A percentile compares a stretch with the other conserved stretches of the same genome.
phyloP scores from a whole-genome alignment of 2,113 vertebrate genomes.

The Motacilla tschutschensis region DNA sequence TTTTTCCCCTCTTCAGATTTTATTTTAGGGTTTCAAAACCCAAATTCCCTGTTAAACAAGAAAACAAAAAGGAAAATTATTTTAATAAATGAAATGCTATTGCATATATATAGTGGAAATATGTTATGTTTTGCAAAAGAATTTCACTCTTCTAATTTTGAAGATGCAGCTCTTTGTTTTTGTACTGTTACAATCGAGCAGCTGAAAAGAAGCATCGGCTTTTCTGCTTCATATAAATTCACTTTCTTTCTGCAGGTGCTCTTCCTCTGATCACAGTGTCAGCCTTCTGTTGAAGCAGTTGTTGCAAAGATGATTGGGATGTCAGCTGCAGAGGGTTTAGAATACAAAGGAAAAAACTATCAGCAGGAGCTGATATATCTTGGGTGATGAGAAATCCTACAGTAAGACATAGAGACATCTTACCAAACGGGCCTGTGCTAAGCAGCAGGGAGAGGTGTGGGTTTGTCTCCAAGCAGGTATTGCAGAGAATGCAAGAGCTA shows the following conservation, averaged over 20 bases:
- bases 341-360: not conserved
- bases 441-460: not conserved
- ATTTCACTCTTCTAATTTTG: not conserved
- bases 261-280: not conserved
- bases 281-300: not conserved
- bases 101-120: not conserved
- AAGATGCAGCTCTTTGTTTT: not conserved
- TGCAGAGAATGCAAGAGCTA: not conserved
- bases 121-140: not conserved
- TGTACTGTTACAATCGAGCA: not conserved
- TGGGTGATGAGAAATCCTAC: not conserved
- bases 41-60: not conserved
- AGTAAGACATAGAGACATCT: not conserved
- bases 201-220: not conserved
- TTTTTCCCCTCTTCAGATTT: not conserved
- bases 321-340: not conserved
- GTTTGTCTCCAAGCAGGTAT: not conserved
- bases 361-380: not conserved
- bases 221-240: not conserved
- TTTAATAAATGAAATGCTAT: not conserved
- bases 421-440: not conserved
- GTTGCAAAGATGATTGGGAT: not conserved
- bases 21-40: not conserved
- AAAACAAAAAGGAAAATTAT: not conserved
- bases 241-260: not conserved